These are phyloP conservation scores for Pogonomyrmex barbatus DNA, from an alignment of 1,140 invertebrate genomes.

Conservation along the genomic window DNA sequence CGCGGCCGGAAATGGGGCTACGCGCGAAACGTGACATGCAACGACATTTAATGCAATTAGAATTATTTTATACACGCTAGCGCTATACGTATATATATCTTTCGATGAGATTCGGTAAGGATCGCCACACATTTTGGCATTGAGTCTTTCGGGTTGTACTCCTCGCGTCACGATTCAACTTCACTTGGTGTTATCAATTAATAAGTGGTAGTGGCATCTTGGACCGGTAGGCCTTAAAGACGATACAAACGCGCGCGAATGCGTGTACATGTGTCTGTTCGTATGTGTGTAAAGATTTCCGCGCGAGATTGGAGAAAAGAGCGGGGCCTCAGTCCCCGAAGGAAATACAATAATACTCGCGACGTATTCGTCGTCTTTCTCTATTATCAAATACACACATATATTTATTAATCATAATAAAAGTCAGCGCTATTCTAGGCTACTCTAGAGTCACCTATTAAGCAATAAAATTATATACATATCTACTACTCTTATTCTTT, in stretches of 20 bases:
- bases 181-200: conserved; percentile 64
- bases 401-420: conserved; percentile 54
- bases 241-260: conserved; percentile 40
- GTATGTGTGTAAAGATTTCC: conserved; percentile 57
- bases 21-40: conserved; percentile 75
- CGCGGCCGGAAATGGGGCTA: conserved; percentile 66
- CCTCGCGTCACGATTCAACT: conserved; percentile 49
- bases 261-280: conserved; percentile 11
- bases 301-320: conserved; percentile 65
- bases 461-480: conserved; percentile 75
- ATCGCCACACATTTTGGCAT: conserved; percentile 54
- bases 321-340: conserved; percentile 59
- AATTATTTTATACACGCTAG: conserved; percentile 67
- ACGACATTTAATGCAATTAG: conserved; percentile 73
- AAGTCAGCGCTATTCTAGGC: conserved; percentile 73
- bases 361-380: conserved; percentile 29
- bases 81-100: conserved; percentile 30
- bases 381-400: conserved; percentile 63
- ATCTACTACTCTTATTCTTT: conserved; percentile 70
- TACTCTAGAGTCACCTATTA: conserved; percentile 75
- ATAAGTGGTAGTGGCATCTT: conserved; percentile 49
- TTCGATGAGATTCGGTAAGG: conserved; percentile 71
- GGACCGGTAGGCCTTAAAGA: conserved; percentile 59
- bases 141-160: conserved; percentile 40
- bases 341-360: conserved; percentile 64